A percentile compares a stretch with the other conserved stretches of the same genome.
phyloP scores from a whole-genome alignment of 2,888 invertebrate genomes.

The Cantharis nigra region DNA sequence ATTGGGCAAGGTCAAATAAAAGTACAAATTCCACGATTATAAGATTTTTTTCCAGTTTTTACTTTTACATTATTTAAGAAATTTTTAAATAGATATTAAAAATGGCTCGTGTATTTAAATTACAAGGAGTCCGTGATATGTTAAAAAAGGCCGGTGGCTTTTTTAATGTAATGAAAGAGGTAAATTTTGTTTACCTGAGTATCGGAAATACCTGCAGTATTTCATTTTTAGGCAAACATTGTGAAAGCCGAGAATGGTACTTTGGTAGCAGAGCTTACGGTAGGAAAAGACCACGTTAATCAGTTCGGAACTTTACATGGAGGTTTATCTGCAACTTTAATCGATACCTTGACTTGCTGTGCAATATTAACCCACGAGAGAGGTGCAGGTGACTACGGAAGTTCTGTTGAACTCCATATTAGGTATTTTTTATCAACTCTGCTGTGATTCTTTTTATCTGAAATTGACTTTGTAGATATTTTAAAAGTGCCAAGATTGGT shows the following conservation, averaged over 20 bases:
- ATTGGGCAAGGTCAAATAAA: background rate
- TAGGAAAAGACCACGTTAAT: slow-evolving; percentile 77
- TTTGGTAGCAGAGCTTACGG: slow-evolving; percentile 75
- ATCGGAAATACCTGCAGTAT: background rate
- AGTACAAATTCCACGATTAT: background rate
- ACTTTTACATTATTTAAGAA: no score
- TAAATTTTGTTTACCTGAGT: background rate
- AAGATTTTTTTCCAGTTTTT: no score
- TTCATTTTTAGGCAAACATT: slow-evolving; percentile 43
- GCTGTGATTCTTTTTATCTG: background rate
- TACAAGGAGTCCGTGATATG: background rate
- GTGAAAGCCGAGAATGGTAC: slow-evolving; percentile 69
- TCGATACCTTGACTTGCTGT: slow-evolving; percentile 77
- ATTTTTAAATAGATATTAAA: background rate
- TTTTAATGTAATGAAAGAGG: background rate
- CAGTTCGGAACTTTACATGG: slow-evolving; percentile 78
- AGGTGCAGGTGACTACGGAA: slow-evolving; percentile 62
- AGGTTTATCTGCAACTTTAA: slow-evolving; percentile 80
- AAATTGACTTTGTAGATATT: slow-evolving; percentile 64
- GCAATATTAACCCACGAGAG: slow-evolving; percentile 73
- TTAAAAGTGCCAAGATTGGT: slow-evolving; percentile 76
- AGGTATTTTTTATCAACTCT: slow-evolving; percentile 62
- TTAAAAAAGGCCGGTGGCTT: background rate
- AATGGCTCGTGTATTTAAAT: background rate
- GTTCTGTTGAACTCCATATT: slow-evolving; percentile 82